Conservation (phyloP, 2,113 vertebrate genomes). For the Poeciliopsis prolifica region DNA sequence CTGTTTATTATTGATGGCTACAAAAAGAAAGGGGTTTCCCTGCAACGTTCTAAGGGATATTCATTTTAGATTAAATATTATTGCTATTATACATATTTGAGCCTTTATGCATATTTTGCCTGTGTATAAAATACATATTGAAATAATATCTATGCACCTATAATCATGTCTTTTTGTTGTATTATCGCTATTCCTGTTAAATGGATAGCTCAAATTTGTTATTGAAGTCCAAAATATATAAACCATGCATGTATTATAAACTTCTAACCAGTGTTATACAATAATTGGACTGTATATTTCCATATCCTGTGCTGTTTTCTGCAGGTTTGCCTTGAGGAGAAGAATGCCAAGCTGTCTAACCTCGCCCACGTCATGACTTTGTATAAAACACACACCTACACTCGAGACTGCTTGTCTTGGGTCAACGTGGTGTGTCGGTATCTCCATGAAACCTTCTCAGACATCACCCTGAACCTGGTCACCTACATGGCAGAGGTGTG, state of each 20-base stretch:
- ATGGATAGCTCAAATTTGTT: not conserved
- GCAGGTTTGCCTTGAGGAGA: slow-evolving; percentile 95
- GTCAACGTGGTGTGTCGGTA: slow-evolving; percentile 96
- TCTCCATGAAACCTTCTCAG: slow-evolving; percentile 93
- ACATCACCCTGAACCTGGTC: slow-evolving; percentile 92
- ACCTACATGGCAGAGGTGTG: slow-evolving; percentile 94
- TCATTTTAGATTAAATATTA: no score
- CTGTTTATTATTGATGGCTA: no score
- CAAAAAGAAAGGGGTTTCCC: no score
- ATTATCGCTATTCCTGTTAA: not conserved
- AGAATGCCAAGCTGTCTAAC: slow-evolving; percentile 94
- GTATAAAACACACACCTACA: slow-evolving; percentile 96
- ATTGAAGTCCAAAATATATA: not conserved
- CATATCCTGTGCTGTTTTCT: not conserved
- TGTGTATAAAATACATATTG: no score
- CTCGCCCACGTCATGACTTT: slow-evolving; percentile 98
- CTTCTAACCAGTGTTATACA: not conserved
- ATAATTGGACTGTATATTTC: not conserved
- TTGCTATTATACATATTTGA: no score
- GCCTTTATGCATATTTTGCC: no score
- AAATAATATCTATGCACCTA: not conserved
- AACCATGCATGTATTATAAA: no score
- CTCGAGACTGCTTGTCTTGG: slow-evolving; percentile 93
- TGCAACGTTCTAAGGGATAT: no score
- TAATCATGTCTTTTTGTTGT: not conserved